Evolutionary conservation across 2,888 invertebrate genomes (phyloP).

Genomic region (Germaria angustata): DNA sequence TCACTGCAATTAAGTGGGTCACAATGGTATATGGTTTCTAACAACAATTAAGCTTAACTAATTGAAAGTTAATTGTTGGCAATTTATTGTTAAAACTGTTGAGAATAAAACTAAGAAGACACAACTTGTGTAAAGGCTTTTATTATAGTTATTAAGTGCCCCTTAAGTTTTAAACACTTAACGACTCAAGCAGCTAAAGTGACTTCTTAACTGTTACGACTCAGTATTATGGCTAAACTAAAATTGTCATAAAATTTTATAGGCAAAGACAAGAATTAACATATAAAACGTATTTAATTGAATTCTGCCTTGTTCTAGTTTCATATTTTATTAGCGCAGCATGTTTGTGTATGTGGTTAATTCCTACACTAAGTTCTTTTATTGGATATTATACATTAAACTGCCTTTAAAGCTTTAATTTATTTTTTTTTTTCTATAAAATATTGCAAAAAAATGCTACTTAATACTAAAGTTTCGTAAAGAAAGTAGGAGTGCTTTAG

Average conservation of each 20-base stretch:
- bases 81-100: slow-evolving; percentile 45
- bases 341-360: neutral
- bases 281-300: slow-evolving; percentile 36
- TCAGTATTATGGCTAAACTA: slow-evolving; percentile 18
- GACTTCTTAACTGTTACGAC: neutral
- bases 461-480: slow-evolving; percentile 21
- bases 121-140: neutral
- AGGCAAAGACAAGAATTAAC: slow-evolving; percentile 28
- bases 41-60: slow-evolving; percentile 52
- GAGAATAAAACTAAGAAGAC: neutral
- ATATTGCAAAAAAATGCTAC: slow-evolving; percentile 46
- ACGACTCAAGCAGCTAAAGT: slow-evolving; percentile 50
- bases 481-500: neutral
- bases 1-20: slow-evolving; percentile 45
- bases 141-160: neutral
- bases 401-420: slow-evolving; percentile 1
- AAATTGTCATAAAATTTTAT: slow-evolving; percentile 48
- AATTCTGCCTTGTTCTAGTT: slow-evolving; percentile 44
- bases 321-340: neutral
- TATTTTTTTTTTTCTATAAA: neutral
- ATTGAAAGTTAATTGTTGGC: slow-evolving; percentile 64
- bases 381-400: too few species aligned
- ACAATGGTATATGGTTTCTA: slow-evolving; percentile 50
- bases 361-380: neutral
- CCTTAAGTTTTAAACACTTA: slow-evolving; percentile 51